Conservation (phyloP, 2,888 invertebrate species). For the Drosophila picticornis region DNA sequence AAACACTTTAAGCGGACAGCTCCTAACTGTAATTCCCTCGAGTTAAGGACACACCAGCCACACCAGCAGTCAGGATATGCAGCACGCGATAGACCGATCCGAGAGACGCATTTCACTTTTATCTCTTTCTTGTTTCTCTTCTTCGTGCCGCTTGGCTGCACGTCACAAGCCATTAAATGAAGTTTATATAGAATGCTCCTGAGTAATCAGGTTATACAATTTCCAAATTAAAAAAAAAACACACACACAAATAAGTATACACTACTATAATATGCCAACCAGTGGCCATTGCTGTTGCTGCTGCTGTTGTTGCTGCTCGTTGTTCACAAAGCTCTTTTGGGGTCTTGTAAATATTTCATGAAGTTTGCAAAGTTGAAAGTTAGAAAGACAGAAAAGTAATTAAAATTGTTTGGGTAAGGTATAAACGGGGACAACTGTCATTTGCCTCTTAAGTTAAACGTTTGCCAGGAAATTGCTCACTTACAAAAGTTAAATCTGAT, state of each 20-base stretch:
- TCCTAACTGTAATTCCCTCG: constrained; percentile 31
- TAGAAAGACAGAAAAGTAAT: constrained; percentile 1
- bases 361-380: background rate
- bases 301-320: background rate
- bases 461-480: background rate
- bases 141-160: constrained; percentile 1
- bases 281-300: constrained; percentile 9
- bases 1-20: constrained; percentile 28
- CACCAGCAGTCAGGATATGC: background rate
- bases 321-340: constrained; percentile 3
- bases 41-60: constrained; percentile 9
- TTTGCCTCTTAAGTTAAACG: background rate
- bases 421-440: background rate
- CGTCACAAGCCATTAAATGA: constrained; percentile 53
- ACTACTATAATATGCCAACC: constrained; percentile 29
- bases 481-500: background rate
- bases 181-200: constrained; percentile 42
- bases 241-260: constrained; percentile 49
- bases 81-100: constrained; percentile 50
- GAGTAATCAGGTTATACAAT: constrained; percentile 70
- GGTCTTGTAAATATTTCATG: constrained; percentile 1
- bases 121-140: background rate
- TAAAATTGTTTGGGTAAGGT: constrained; percentile 1
- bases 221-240: constrained; percentile 69
- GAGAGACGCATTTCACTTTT: constrained; percentile 11